phyloP scores from a whole-genome alignment of 2,797 vertebrate species.

The Schizothorax lantsangensis region DNA sequence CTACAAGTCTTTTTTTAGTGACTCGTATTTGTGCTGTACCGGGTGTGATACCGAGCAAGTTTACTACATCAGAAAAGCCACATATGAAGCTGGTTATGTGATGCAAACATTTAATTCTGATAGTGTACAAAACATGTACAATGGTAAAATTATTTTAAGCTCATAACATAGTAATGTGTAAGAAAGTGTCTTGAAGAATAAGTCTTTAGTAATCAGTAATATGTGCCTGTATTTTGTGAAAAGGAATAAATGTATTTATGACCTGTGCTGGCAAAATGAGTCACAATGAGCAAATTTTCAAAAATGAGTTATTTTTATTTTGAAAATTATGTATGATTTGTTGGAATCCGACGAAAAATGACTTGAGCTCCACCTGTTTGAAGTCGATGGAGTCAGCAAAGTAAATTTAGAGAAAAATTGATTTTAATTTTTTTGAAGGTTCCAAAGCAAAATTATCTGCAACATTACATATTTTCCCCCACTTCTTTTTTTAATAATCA shows the following conservation, averaged over 20 bases:
- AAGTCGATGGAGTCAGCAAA: too few species aligned
- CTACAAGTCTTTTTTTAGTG: neutral
- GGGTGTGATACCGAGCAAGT: neutral
- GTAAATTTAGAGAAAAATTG: too few species aligned
- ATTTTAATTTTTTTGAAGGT: too few species aligned
- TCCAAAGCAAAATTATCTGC: too few species aligned
- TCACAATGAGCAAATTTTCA: too few species aligned
- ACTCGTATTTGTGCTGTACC: neutral
- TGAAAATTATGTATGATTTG: too few species aligned
- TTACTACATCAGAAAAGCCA: neutral
- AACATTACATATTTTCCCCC: too few species aligned
- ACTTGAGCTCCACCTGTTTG: too few species aligned
- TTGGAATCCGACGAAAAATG: too few species aligned
- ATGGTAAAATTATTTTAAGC: neutral
- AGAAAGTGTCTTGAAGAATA: neutral
- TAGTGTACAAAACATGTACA: neutral
- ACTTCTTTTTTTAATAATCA: too few species aligned
- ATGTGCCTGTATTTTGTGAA: neutral
- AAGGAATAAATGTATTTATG: neutral
- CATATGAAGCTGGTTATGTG: neutral
- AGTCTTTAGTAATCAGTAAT: neutral
- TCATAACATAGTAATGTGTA: neutral
- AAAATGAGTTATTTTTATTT: too few species aligned
- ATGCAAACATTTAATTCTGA: neutral
- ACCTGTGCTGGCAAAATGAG: too few species aligned